Percentiles rank a stretch among this genome's conserved stretches.
Conservation (phyloP, 37 sponge, comb jelly and placozoan species). For the Dysidea cf. avara region DNA sequence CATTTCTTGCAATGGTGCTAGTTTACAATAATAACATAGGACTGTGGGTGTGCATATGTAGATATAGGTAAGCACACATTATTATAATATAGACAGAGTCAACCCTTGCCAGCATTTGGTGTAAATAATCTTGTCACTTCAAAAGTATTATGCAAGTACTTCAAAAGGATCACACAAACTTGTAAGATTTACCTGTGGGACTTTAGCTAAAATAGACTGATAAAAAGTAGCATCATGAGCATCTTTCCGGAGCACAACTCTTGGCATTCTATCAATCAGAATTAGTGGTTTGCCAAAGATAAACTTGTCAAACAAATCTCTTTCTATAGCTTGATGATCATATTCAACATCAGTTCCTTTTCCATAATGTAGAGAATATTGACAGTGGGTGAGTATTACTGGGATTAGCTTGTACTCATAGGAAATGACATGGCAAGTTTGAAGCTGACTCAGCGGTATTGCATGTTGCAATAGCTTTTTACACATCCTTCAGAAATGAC, state of each 20-base stretch:
- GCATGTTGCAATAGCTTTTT: conserved; percentile 14
- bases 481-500: too few species aligned
- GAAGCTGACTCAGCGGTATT: conserved; percentile 60
- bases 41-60: too few species aligned
- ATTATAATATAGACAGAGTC: too few species aligned
- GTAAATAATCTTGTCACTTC: too few species aligned
- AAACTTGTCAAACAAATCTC: conserved; percentile 73
- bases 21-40: too few species aligned
- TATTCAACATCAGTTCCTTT: conserved; percentile 66
- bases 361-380: conserved; percentile 70
- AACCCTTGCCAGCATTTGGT: too few species aligned
- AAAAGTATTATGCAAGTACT: too few species aligned
- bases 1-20: too few species aligned
- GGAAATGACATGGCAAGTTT: conserved; percentile 59
- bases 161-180: too few species aligned
- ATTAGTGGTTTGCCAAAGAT: conserved; percentile 70
- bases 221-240: conserved; percentile 30
- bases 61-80: too few species aligned
- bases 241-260: conserved; percentile 54
- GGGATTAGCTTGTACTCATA: conserved; percentile 69
- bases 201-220: too few species aligned
- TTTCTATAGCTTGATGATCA: conserved; percentile 73
- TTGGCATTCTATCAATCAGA: conserved; percentile 47
- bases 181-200: too few species aligned
- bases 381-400: conserved; percentile 76